These are phyloP conservation scores for Labeo rohita DNA, from an alignment of 2,113 vertebrate species.

Conservation along the genomic window DNA sequence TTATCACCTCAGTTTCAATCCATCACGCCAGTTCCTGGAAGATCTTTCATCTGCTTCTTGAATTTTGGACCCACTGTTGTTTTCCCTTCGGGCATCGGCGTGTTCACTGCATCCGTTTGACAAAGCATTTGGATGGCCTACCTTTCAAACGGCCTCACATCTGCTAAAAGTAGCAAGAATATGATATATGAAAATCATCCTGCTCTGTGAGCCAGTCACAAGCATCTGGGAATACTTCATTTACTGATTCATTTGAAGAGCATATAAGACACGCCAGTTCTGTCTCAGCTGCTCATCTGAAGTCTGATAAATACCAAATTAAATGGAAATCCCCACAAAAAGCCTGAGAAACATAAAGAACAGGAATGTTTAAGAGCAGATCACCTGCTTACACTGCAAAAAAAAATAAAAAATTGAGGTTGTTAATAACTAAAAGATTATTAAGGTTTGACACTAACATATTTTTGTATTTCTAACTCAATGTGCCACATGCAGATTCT, in stretches of 20 bases:
- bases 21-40: not conserved
- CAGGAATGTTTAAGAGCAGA: not conserved
- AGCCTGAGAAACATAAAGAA: not conserved
- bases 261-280: not conserved
- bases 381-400: not conserved
- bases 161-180: slow-evolving; percentile 47
- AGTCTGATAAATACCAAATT: not conserved
- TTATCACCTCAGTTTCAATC: not conserved
- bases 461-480: not conserved
- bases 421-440: too few species aligned
- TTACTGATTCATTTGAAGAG: slow-evolving; percentile 25
- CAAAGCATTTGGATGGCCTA: slow-evolving; percentile 16
- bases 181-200: slow-evolving; percentile 60
- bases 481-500: too few species aligned
- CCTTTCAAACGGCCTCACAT: slow-evolving; percentile 38
- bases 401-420: too few species aligned
- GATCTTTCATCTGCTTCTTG: not conserved
- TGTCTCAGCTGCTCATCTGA: not conserved
- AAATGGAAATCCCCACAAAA: not conserved
- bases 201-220: slow-evolving; percentile 60
- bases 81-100: slow-evolving; percentile 25
- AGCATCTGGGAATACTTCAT: slow-evolving; percentile 39
- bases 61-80: not conserved
- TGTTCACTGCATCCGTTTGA: slow-evolving; percentile 17
- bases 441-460: too few species aligned